A percentile compares a stretch with the other conserved stretches of the same genome.
Conservation (phyloP, 2,113 vertebrate species). For the Phalacrocorax pelagicus region DNA sequence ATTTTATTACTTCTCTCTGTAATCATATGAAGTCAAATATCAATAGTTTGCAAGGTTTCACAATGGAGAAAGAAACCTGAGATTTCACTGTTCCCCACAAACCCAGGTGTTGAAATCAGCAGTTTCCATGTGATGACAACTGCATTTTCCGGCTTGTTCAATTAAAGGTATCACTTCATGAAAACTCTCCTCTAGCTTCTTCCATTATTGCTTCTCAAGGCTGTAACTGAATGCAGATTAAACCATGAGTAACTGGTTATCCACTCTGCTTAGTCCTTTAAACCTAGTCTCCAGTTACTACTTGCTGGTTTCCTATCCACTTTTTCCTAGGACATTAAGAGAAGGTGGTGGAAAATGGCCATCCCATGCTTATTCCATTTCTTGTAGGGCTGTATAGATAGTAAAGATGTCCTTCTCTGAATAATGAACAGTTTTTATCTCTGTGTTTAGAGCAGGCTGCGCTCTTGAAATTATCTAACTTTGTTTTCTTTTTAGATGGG, state of each 20-base stretch:
- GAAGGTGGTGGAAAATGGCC: neutral
- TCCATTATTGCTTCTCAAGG: neutral
- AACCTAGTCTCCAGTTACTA: neutral
- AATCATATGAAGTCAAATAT: neutral
- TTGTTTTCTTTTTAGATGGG: neutral
- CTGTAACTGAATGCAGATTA: neutral
- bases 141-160: neutral
- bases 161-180: neutral
- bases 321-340: neutral
- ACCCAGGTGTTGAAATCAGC: neutral
- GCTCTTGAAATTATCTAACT: neutral
- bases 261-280: neutral
- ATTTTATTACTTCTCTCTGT: neutral
- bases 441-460: neutral
- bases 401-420: neutral
- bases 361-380: neutral
- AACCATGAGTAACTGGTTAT: neutral
- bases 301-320: fast-evolving
- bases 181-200: neutral
- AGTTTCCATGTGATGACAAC: neutral
- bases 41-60: neutral
- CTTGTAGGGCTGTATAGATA: neutral
- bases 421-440: neutral
- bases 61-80: neutral
- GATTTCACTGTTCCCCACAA: neutral